Conservation (phyloP, 1,140 invertebrate genomes). For the Whitmania pigra region DNA sequence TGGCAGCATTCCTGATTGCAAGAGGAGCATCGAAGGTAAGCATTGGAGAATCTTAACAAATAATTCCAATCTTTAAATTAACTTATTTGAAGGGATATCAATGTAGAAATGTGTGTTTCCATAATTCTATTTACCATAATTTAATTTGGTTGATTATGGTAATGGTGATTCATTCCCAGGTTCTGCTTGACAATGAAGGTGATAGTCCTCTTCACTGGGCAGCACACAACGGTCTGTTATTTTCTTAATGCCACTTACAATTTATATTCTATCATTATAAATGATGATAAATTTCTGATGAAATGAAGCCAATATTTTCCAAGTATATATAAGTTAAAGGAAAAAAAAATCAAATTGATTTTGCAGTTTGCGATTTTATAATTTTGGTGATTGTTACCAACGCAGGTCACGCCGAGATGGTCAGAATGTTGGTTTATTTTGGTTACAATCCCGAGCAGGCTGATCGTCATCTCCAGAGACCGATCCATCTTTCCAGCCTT, state of each 20-base stretch:
- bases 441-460: constrained; percentile 72
- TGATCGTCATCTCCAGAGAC: constrained; percentile 81
- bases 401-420: constrained; percentile 64
- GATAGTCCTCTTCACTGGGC: constrained; percentile 86
- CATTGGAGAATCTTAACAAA: too few species aligned
- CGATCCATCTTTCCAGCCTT: constrained; percentile 78
- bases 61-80: too few species aligned
- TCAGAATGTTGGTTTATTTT: constrained; percentile 74
- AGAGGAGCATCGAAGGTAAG: constrained; percentile 55
- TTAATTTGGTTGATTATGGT: neutral
- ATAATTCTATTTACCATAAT: too few species aligned
- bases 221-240: constrained; percentile 59
- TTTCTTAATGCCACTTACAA: neutral
- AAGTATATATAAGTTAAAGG: neutral
- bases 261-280: neutral
- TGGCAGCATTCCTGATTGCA: constrained; percentile 72
- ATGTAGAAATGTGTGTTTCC: too few species aligned
- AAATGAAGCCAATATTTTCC: neutral
- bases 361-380: too few species aligned
- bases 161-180: constrained; percentile 41
- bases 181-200: constrained; percentile 75
- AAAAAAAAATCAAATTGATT: neutral
- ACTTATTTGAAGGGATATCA: too few species aligned
- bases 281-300: neutral
- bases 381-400: constrained; percentile 14